phyloP scores from a whole-genome alignment of 64 coral and sea anemone genomes.

The Cladopsammia gracilis region DNA sequence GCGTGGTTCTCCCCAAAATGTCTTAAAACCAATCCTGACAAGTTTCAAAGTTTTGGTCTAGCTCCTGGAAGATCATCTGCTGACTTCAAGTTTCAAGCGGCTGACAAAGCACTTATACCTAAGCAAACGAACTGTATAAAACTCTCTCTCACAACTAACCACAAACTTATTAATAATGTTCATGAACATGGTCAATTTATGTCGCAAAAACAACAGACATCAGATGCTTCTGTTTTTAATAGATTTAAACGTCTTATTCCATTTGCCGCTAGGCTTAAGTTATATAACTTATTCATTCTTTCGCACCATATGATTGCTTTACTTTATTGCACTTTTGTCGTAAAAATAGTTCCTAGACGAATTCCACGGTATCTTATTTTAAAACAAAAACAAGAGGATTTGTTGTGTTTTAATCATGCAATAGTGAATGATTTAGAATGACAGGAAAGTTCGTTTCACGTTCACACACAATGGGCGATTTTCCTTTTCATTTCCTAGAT shows the following conservation, averaged over 20 bases:
- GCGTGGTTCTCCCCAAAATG: slow-evolving; percentile 20
- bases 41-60: slow-evolving; percentile 65
- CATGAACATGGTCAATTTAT: slow-evolving; percentile 33
- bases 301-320: slow-evolving; percentile 20
- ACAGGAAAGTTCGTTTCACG: too few relatives aligned
- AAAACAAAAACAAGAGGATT: too few relatives aligned
- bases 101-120: slow-evolving; percentile 17
- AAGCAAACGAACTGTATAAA: slow-evolving; percentile 48
- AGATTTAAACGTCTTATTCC: slow-evolving; percentile 28
- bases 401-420: too few relatives aligned
- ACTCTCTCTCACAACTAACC: slow-evolving; percentile 30
- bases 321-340: slow-evolving; percentile 39
- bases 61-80: slow-evolving; percentile 37
- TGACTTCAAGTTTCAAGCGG: slow-evolving; percentile 53
- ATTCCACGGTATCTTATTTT: too few relatives aligned
- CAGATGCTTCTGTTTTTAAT: neutral
- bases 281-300: slow-evolving; percentile 54
- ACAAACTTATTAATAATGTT: slow-evolving; percentile 22
- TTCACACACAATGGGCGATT: too few relatives aligned
- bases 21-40: slow-evolving; percentile 52
- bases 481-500: too few relatives aligned
- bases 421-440: too few relatives aligned
- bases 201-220: slow-evolving; percentile 56
- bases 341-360: neutral
- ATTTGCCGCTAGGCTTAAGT: slow-evolving; percentile 33